Base-by-base conservation (phyloP, 1,140 invertebrate genomes). In the Scaptomyza pallida region DNA sequence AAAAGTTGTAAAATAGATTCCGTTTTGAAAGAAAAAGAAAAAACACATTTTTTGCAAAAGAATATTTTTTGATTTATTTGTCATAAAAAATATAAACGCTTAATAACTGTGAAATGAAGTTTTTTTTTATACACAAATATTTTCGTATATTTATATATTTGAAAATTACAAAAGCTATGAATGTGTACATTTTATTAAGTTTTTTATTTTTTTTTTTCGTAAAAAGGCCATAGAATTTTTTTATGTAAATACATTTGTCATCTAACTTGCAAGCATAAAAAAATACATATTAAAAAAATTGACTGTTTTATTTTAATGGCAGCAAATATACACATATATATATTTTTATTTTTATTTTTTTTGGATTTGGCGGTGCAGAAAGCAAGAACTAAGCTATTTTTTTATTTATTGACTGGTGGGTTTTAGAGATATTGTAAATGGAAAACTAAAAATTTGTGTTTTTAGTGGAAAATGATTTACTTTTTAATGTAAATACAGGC, bases 151-250 rank as follows among this genome's bases (percentile, higher is more conserved):
- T 52, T 63, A 21, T 4, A 21, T 4, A 60, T 51, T 30, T 60
- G 73, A 75, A 57, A 71, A 62, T 78, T 86, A 88, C 67, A 86
- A 86, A 86, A 88, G 82, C 82, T 82, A 78, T 63, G 43, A 81
- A 61, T 43, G 75, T 81, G 78, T 82, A 80, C 51, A 86, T 69
- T 86, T 77, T 48, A 43, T 72, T 86, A 54, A 54, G 48, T 45
- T 65, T 73, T 57, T 23, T 41, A 60, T 40, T 37, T 54, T 19
- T 8, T 30, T 47, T 50, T 78, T 52, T 54, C 55, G 50, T 73
- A 62, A 63, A 76, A 83, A 83, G 80, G 80, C 80, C 80, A 76
- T 73, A 57, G 47, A 79, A 61, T 5, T n/a, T 45, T 21, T 37
- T 35, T 55, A 13, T 13, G 26, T 35, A 64, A 35, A 64, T 68